Percentiles rank a stretch among this genome's conserved stretches.
Conservation (phyloP, 2,113 vertebrate species). For the Rana temporaria region DNA sequence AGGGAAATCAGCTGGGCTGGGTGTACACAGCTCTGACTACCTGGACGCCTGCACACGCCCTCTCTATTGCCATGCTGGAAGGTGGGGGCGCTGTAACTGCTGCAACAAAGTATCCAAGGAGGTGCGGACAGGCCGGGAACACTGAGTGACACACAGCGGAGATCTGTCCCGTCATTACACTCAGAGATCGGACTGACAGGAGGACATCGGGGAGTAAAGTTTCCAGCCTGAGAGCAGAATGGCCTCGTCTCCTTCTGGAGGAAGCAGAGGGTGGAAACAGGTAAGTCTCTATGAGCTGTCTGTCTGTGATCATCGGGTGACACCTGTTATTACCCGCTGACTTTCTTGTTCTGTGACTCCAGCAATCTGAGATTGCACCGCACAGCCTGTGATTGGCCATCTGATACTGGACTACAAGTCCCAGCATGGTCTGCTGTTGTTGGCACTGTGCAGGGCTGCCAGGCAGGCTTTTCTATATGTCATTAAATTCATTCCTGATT, state of each 20-base stretch:
- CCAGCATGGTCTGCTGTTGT: background rate
- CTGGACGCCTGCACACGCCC: constrained; percentile 6
- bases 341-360: too few species aligned
- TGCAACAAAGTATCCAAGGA: constrained; percentile 21
- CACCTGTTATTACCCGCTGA: background rate
- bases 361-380: too few species aligned
- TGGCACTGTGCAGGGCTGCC: background rate
- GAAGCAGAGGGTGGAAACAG: constrained; percentile 24
- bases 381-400: background rate
- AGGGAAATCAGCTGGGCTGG: too few species aligned
- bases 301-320: background rate
- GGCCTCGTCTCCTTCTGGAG: constrained; percentile 38
- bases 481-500: too few species aligned
- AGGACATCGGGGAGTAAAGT: too few species aligned
- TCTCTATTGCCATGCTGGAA: constrained; percentile 2
- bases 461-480: too few species aligned
- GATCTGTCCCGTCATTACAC: too few species aligned
- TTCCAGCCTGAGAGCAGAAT: background rate
- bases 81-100: constrained; percentile 3
- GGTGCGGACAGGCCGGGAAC: background rate
- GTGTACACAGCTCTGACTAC: background rate
- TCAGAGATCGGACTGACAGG: too few species aligned
- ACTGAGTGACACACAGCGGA: too few species aligned
- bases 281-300: constrained; percentile 1
- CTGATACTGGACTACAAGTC: background rate